Evolutionary conservation across 2,797 vertebrate species (phyloP), one percentile per base, ranked within the genome.

Genomic region (Urophycis tenuis): DNA sequence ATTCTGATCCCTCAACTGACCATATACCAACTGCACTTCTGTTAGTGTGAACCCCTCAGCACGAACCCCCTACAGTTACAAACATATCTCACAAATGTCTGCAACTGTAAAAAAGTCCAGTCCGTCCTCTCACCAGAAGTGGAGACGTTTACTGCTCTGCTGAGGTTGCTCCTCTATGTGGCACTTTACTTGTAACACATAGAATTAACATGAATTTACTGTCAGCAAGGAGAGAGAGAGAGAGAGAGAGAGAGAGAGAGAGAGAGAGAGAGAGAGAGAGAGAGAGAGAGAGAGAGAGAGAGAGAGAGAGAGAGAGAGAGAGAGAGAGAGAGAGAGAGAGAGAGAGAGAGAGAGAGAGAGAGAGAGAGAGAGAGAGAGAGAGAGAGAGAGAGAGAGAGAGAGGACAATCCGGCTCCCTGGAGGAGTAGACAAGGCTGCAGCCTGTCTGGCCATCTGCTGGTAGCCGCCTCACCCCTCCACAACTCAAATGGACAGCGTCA

Each of bases 371-470:
- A 10, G 36, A 10, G 36, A 10, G 36, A 10, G 36, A 10, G 36
- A 39, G 36, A 39, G 81, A 85, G 85, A 82, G 49, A 85, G 83
- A 85, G 89, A 78, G 77, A 35, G 60, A 12, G 72, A 74, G 80
- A 85, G 81, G 84, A 88, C 83, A 84, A 78, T 76, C 84, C 0
- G 81, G 75, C 82, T 89, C 85, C 89, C 84, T n/a, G 84, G 81
- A 88, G 88, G 83, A 72, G 79, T 75, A 81, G 85, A 84, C 25
- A 74, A 74, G 74, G 84, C 80, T 82, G 83, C 75, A 80, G 81
- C 81, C 76, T 75, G 83, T 87, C 77, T 83, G 86, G 77, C 86
- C 83, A 87, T 90, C 86, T 92, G 89, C 81, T 83, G 19, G n/a
- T 12, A 82, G 76, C 82, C 81, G 81, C 75, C 69, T 70, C 60